Percentiles rank a stretch among this genome's conserved stretches.
phyloP scores from a whole-genome alignment of 2,888 invertebrate species.

The Dasypogon diadema region DNA sequence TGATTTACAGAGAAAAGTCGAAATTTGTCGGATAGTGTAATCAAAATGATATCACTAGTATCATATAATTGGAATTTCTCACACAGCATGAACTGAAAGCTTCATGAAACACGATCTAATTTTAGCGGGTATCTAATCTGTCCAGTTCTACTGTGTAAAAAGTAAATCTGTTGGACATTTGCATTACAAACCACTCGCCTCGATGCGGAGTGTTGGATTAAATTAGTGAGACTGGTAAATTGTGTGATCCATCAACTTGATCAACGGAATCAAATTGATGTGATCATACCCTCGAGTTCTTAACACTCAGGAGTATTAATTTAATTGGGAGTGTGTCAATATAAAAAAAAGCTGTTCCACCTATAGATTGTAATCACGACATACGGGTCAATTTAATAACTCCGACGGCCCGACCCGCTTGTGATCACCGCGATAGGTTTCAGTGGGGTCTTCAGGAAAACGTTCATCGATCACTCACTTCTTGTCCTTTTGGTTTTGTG shows the following conservation, averaged over 20 bases:
- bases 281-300: conserved; percentile 18
- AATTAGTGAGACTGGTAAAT: conserved; percentile 19
- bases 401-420: conserved; percentile 48
- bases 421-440: neutral
- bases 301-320: neutral
- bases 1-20: no score
- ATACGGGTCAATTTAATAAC: conserved; percentile 39
- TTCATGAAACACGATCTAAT: no score
- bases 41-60: no score
- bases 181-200: conserved; percentile 19
- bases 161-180: neutral
- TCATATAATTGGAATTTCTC: no score
- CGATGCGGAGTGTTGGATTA: conserved; percentile 1
- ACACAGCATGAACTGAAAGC: no score
- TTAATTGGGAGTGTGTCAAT: neutral
- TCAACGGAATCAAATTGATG: neutral
- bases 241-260: conserved; percentile 38
- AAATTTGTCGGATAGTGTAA: no score
- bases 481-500: neutral
- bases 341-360: conserved; percentile 28
- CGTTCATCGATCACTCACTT: neutral
- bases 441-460: neutral
- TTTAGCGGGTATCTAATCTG: no score
- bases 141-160: neutral
- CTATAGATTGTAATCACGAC: conserved; percentile 42